Conservation (phyloP, 92 coral and sea anemone genomes). For the Virgularia gustaviana region DNA sequence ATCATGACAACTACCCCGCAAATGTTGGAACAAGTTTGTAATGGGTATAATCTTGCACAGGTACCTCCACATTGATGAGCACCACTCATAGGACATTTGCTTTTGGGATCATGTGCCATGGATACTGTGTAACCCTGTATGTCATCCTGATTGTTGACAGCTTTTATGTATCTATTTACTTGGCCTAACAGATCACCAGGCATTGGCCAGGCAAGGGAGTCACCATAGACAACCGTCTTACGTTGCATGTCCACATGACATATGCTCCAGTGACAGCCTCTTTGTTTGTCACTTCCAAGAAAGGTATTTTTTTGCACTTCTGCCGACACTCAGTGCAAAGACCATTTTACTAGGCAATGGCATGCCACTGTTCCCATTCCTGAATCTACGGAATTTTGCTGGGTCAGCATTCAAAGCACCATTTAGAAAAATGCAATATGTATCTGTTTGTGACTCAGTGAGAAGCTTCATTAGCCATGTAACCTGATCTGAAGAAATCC, state of each 20-base stretch:
- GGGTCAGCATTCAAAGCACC: slow-evolving; percentile 11
- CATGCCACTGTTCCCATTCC: not conserved
- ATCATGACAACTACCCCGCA: slow-evolving; percentile 45
- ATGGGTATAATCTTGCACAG: slow-evolving; percentile 36
- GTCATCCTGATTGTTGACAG: not conserved
- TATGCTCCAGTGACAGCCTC: slow-evolving; percentile 45
- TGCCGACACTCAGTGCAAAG: slow-evolving; percentile 37
- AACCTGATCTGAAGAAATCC: slow-evolving; percentile 41
- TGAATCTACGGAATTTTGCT: slow-evolving; percentile 6
- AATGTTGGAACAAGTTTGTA: slow-evolving; percentile 34
- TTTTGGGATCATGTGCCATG: slow-evolving; percentile 8
- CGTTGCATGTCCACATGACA: slow-evolving; percentile 30
- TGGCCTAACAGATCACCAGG: slow-evolving; percentile 29
- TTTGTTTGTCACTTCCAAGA: slow-evolving; percentile 25
- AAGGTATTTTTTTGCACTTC: slow-evolving; percentile 16
- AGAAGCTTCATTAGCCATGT: slow-evolving; percentile 27
- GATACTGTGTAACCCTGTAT: not conserved
- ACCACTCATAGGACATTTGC: not conserved
- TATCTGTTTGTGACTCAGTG: slow-evolving; percentile 23
- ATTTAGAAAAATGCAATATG: slow-evolving; percentile 38
- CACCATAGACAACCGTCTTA: slow-evolving; percentile 40
- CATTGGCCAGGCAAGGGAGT: slow-evolving; percentile 40
- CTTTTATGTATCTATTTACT: slow-evolving; percentile 21
- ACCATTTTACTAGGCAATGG: slow-evolving; percentile 20
- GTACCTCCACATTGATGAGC: slow-evolving; percentile 2